phyloP scores from a whole-genome alignment of 2,113 vertebrate genomes.

The Nothocercus nigrocapillus region DNA sequence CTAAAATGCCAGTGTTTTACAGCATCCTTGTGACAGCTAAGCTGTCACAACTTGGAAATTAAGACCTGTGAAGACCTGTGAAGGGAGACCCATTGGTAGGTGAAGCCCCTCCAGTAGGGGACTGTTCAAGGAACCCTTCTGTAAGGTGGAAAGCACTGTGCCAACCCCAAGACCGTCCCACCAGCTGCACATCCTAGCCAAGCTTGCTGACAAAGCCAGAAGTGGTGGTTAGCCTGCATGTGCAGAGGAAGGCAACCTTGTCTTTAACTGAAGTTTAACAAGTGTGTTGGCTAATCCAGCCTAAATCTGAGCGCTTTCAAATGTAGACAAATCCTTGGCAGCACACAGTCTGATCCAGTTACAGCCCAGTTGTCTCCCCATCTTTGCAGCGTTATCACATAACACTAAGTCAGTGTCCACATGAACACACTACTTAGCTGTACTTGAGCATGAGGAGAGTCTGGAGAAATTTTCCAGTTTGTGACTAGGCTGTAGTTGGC shows the following conservation, averaged over 20 bases:
- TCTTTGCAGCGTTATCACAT: slow-evolving; percentile 58
- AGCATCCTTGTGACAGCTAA: not conserved
- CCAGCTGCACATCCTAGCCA: not conserved
- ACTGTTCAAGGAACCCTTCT: not conserved
- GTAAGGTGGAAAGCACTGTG: not conserved
- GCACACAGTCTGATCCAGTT: not conserved
- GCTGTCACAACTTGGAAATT: not conserved
- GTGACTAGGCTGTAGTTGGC: not conserved
- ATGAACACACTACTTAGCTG: not conserved
- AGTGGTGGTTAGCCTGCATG: not conserved
- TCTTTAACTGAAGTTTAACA: slow-evolving; percentile 26
- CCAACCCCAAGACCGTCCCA: not conserved
- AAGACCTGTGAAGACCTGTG: fast-evolving
- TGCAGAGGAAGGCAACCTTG: not conserved
- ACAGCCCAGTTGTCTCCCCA: slow-evolving; percentile 51
- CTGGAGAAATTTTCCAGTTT: not conserved
- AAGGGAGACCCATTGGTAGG: not conserved
- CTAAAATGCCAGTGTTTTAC: not conserved
- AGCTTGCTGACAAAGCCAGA: not conserved
- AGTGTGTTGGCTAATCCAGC: not conserved
- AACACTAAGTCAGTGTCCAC: slow-evolving; percentile 34
- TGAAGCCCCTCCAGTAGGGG: not conserved
- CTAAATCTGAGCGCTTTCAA: slow-evolving; percentile 9
- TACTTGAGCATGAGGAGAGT: not conserved
- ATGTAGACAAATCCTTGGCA: slow-evolving; percentile 39